A percentile compares a stretch with the other conserved stretches of the same genome.
phyloP scores from a whole-genome alignment of 2,888 invertebrate species.

The Troides oblongomaculatus region DNA sequence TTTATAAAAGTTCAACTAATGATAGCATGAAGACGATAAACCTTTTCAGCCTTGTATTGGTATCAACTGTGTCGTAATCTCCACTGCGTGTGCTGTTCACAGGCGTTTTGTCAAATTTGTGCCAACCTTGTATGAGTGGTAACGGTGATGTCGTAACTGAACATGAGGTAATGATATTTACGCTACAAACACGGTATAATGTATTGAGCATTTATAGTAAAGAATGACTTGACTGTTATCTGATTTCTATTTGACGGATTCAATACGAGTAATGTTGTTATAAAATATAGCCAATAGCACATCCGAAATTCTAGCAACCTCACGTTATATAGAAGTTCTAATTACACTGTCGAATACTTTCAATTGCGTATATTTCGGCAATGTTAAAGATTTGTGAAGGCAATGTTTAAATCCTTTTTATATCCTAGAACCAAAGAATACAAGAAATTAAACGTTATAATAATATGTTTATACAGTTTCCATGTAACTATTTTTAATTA shows the following conservation, averaged over 20 bases:
- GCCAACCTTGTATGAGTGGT: constrained; percentile 15
- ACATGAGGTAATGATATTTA: constrained; percentile 23
- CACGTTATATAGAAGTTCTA: too few relatives aligned
- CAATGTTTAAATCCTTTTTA: too few relatives aligned
- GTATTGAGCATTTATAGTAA: constrained; percentile 13
- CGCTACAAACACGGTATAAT: neutral
- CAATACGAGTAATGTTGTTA: neutral
- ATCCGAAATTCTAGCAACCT: neutral
- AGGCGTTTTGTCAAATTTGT: constrained; percentile 6
- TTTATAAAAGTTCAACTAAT: constrained; percentile 13
- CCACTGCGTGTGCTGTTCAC: neutral
- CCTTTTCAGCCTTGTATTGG: constrained; percentile 18
- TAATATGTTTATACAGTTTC: too few relatives aligned
- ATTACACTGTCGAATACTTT: too few relatives aligned
- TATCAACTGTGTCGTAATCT: constrained; percentile 20
- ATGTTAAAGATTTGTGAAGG: too few relatives aligned
- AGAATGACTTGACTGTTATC: constrained; percentile 22
- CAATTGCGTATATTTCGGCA: too few relatives aligned
- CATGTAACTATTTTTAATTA: too few relatives aligned
- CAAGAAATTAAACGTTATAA: too few relatives aligned
- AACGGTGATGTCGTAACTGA: constrained; percentile 15
- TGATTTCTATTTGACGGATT: constrained; percentile 15
- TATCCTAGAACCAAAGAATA: too few relatives aligned
- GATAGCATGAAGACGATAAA: constrained; percentile 10
- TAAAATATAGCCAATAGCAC: neutral